A percentile compares a stretch with the other conserved stretches of the same genome.
Evolutionary conservation across 2,888 invertebrate species (phyloP).

Genomic region (Pachliopta kotzebuea): DNA sequence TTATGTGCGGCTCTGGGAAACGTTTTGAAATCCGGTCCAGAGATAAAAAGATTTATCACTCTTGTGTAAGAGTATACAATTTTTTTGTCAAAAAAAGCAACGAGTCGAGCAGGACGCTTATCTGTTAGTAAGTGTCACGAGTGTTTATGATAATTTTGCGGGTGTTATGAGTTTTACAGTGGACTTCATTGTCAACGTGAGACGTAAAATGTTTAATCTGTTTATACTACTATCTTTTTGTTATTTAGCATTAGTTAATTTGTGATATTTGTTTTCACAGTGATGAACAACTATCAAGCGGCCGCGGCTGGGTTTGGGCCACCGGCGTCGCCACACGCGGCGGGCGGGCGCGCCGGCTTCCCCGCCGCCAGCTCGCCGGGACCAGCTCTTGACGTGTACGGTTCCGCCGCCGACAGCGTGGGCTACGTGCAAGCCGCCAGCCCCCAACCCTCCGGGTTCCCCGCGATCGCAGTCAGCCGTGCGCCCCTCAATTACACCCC

Average conservation of each 20-base stretch:
- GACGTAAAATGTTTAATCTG: too few species aligned
- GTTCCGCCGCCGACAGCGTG: constrained; percentile 92
- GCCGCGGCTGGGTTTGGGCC: constrained; percentile 90
- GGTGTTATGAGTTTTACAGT: too few species aligned
- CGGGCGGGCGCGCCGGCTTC: constrained; percentile 88
- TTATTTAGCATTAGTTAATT: background rate
- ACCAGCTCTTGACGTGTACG: constrained; percentile 95
- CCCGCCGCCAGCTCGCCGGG: constrained; percentile 96
- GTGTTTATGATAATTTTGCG: too few species aligned
- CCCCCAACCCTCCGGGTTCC: constrained; percentile 97
- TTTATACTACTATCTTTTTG: background rate
- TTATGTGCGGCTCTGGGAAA: too few species aligned
- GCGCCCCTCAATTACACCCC: constrained; percentile 96
- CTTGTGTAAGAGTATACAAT: background rate
- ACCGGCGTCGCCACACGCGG: constrained; percentile 90
- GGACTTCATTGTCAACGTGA: too few species aligned
- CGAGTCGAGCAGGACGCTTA: too few species aligned
- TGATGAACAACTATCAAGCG: constrained; percentile 97
- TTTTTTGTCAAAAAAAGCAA: too few species aligned
- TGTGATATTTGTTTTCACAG: constrained; percentile 76
- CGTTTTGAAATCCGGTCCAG: background rate
- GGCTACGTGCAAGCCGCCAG: constrained; percentile 98
- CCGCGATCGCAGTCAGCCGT: constrained; percentile 95
- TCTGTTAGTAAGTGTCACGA: too few species aligned
- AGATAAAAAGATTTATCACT: background rate